Evolutionary conservation across 2,797 vertebrate genomes (phyloP), one percentile per base, ranked within the genome.

Genomic region (Schizothorax lantsangensis): DNA sequence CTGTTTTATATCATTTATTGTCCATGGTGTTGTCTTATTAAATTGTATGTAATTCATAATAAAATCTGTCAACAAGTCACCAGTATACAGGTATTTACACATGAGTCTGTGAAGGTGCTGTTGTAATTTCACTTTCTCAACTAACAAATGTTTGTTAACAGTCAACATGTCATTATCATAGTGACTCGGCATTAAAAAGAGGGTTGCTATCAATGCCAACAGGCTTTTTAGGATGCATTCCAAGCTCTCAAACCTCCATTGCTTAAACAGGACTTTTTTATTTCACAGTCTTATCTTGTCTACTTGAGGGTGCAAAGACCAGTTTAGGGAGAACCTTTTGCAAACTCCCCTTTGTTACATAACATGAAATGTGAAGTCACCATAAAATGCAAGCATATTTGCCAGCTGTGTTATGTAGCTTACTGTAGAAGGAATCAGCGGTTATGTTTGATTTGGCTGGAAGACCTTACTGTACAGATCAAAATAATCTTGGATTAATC

Each of bases 161-260:
- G 52, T 71, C 6, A 87, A 47, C 40, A 36, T n/a, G 73, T 30
- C 33, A 3, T 49, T 78, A 62, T 40, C 72, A 85, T 23, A 26
- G 33, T 85, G 79, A 88, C 73, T 88, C 78, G 43, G 79, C 87
- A 78, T 57, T 26, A 33, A 75, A 30, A 1, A 9, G 5, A 30
- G 5, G 59, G 33, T 43, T 36, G 33, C 23, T 82, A 71, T 71
- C 45, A 52, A 17, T 69, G 21, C 10, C 7, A 23, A 57, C 19
- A n/a, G 49, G 23, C 33, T 52, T 52, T 52, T 54, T 72, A 26
- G 68, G 47, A 54, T 38, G 14, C 30, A 26, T 54, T 57, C 33
- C 49, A 72, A 54, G 19, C 49, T 23, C 21, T 36, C 21, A 15
- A 15, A 49, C 40, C 62, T 33, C 10, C 10, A 21, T 8, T 43